Evolutionary conservation across 2,888 invertebrate genomes (phyloP).

Genomic region (Bembecia ichneumoniformis): DNA sequence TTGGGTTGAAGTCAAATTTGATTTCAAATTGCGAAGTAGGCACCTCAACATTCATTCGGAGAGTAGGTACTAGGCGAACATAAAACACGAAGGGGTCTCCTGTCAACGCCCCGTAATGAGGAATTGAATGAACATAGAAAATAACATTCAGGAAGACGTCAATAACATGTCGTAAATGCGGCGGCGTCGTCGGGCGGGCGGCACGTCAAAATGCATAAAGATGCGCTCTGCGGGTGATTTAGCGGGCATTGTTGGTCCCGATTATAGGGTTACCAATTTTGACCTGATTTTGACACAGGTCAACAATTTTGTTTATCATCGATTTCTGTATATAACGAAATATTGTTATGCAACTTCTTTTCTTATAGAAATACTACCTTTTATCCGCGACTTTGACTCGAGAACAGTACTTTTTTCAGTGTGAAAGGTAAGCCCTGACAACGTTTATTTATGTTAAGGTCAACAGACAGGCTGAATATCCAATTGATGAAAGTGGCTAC

Average conservation of each 20-base stretch:
- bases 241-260: constrained; percentile 40
- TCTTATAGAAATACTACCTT: not conserved
- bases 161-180: constrained; percentile 10
- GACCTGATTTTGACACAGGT: constrained; percentile 9
- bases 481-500: no score
- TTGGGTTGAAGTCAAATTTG: no score
- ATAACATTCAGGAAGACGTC: constrained; percentile 23
- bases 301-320: not conserved
- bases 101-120: constrained; percentile 1
- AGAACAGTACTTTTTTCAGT: no score
- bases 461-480: no score
- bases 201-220: constrained; percentile 31
- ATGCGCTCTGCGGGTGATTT: constrained; percentile 56
- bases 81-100: constrained; percentile 6
- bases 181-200: constrained; percentile 13
- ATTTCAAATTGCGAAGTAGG: no score
- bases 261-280: constrained; percentile 35
- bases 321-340: not conserved
- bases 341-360: not conserved
- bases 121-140: constrained; percentile 6
- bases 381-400: no score
- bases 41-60: constrained; percentile 7
- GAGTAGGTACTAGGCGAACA: constrained; percentile 26
- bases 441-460: no score
- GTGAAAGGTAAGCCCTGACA: no score